These are phyloP conservation scores for Eledona agricola DNA, from an alignment of 2,888 invertebrate species.

Conservation along the genomic window DNA sequence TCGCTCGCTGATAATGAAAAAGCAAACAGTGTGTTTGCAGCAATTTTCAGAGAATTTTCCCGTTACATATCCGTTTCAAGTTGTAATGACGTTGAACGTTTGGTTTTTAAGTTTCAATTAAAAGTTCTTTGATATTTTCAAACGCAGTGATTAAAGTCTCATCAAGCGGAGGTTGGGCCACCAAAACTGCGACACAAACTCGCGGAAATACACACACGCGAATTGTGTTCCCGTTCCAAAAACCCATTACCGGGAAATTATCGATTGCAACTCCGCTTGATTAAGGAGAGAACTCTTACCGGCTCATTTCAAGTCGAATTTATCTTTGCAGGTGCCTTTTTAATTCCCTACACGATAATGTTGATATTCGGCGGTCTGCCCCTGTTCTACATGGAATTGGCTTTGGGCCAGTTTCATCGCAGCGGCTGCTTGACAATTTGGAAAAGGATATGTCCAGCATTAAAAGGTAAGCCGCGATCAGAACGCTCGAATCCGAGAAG, in stretches of 20 bases:
- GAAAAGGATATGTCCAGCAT: constrained; percentile 91
- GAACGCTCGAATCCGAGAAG: neutral
- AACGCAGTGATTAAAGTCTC: too few relatives aligned
- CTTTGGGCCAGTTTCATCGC: constrained; percentile 92
- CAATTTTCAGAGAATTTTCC: too few relatives aligned
- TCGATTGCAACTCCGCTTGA: constrained; percentile 11
- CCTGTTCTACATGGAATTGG: constrained; percentile 94
- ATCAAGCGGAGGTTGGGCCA: too few relatives aligned
- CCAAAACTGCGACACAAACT: too few relatives aligned
- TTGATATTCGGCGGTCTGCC: constrained; percentile 92
- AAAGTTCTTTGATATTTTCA: too few relatives aligned
- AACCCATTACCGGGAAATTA: constrained; percentile 13
- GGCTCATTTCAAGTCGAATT: constrained; percentile 16
- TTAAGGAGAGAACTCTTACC: constrained; percentile 10
- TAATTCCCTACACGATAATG: constrained; percentile 94
- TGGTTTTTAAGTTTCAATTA: too few relatives aligned
- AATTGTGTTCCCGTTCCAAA: neutral
- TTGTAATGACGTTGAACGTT: too few relatives aligned
- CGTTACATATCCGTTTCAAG: too few relatives aligned
- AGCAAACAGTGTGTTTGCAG: too few relatives aligned
- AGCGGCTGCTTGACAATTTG: constrained; percentile 93
- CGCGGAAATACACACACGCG: constrained; percentile 7
- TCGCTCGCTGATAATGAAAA: too few relatives aligned
- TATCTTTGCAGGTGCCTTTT: constrained; percentile 80
- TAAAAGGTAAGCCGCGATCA: constrained; percentile 75